A percentile compares a stretch with the other conserved stretches of the same genome.
These are phyloP conservation scores for Limnephilus auricula DNA, from an alignment of 2,888 invertebrate species.

Conservation along the genomic window DNA sequence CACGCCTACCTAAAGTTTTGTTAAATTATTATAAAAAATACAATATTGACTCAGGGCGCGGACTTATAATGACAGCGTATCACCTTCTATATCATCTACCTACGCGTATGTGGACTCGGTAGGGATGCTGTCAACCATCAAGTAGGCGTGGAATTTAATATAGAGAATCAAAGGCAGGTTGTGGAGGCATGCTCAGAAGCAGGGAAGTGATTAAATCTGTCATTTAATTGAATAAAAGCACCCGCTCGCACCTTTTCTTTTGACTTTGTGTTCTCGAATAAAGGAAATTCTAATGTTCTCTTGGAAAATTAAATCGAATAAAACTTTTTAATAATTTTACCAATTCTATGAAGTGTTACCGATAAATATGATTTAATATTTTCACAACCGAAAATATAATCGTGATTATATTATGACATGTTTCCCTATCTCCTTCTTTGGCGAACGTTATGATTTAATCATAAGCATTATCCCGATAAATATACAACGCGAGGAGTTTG, in stretches of 20 bases:
- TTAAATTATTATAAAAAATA: no score
- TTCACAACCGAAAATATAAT: no score
- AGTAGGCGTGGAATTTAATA: not conserved
- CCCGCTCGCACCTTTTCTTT: not conserved
- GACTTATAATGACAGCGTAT: not conserved
- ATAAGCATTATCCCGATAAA: no score
- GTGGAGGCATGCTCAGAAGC: not conserved
- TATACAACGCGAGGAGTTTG: no score
- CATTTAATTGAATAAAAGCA: not conserved
- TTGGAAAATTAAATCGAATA: not conserved
- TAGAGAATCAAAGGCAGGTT: not conserved
- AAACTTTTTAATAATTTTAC: not conserved
- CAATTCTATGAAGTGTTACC: not conserved
- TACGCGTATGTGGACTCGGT: not conserved
- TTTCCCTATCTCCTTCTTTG: no score
- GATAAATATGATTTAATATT: no score
- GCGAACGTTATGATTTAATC: no score
- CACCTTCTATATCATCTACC: not conserved
- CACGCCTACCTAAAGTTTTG: no score
- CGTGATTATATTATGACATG: no score
- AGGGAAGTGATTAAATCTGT: not conserved
- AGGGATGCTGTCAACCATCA: not conserved
- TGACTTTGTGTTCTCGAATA: not conserved
- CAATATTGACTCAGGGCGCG: no score
- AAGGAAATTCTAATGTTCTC: not conserved